Evolutionary conservation across 2,888 invertebrate species (phyloP), one percentile per base, ranked within the genome.

Genomic region (Chrysotoxum bicinctum): DNA sequence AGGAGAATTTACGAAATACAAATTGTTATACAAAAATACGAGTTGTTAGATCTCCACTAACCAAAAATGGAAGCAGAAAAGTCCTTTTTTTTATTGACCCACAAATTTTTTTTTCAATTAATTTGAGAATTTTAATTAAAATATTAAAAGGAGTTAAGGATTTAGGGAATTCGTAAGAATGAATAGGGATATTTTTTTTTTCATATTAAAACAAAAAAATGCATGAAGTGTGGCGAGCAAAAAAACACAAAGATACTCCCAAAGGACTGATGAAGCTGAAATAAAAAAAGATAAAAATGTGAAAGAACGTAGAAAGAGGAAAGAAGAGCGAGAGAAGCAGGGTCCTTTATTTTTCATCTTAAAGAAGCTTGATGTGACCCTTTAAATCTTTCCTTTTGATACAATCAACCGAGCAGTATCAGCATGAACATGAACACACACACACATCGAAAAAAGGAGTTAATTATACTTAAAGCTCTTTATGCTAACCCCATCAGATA

Each of bases 61-160:
- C 26, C 3, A 14, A 26, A 45, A 50, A 43, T 19, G 7, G 68
- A 56, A 58, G 12, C n/a, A 58, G 32, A 1, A 56, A 40, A 23
- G 43, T 23, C 10, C 50, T 37, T 79, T 79, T 58, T 79, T 73
- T 58, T 70, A 79, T 50, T 50, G 66, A 79, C 66, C 48, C 48
- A 64, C 37, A 32, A 7, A 16, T 54, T 32, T 54, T 30, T 26
- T 10, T 37, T 58, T 23, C 10, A 43, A 64, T 23, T 1, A 30
- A 14, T 40, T 26, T 7, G 58, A 52, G 50, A 19, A 66, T 75
- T 82, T 80, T 84, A 84, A 84, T 84, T 84, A 84, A 84, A 85
- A 80, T 72, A 69, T 40, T 48, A 75, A 85, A 50, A 30, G 48
- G 43, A 64, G 30, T 35, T 43, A 45, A 66, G 23, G 43, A 64